phyloP scores from a whole-genome alignment of 2,888 invertebrate genomes.

The Chymomyza fuscimana region DNA sequence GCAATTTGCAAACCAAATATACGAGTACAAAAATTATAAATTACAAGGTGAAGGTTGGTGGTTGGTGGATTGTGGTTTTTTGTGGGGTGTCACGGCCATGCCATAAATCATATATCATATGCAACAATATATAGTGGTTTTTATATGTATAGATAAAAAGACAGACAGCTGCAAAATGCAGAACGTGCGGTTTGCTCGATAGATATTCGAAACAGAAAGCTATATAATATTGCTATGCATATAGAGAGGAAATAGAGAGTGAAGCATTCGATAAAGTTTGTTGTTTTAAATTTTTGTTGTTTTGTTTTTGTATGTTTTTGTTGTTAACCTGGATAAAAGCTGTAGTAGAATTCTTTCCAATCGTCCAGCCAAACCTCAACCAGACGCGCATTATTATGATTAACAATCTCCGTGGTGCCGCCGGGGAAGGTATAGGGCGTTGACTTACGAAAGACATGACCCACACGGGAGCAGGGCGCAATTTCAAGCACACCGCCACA shows the following conservation, averaged over 20 bases:
- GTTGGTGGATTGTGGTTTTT: constrained; percentile 40
- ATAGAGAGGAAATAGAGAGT: constrained; percentile 42
- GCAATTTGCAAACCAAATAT: constrained; percentile 43
- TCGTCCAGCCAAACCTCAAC: constrained; percentile 99
- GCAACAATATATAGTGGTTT: constrained; percentile 27
- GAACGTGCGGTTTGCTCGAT: constrained; percentile 57
- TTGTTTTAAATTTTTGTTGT: constrained; percentile 17
- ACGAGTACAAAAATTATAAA: constrained; percentile 9
- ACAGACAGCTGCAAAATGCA: constrained; percentile 64
- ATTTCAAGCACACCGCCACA: constrained; percentile 97
- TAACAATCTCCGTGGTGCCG: constrained; percentile 97
- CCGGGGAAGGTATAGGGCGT: constrained; percentile 99
- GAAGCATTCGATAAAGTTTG: constrained; percentile 51
- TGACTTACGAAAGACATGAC: constrained; percentile 98
- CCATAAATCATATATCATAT: constrained; percentile 56
- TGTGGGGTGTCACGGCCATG: constrained; percentile 56
- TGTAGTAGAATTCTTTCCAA: constrained; percentile 99
- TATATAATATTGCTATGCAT: constrained; percentile 43
- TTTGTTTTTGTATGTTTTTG: constrained; percentile 32
- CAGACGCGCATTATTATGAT: constrained; percentile 98
- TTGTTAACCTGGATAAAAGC: constrained; percentile 95
- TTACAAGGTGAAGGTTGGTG: constrained; percentile 50
- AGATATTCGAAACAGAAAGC: constrained; percentile 37
- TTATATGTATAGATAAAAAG: constrained; percentile 36
- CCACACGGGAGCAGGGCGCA: constrained; percentile 96